Base-by-base conservation (phyloP, 2,113 vertebrate genomes). In the Pachyramphus minor region DNA sequence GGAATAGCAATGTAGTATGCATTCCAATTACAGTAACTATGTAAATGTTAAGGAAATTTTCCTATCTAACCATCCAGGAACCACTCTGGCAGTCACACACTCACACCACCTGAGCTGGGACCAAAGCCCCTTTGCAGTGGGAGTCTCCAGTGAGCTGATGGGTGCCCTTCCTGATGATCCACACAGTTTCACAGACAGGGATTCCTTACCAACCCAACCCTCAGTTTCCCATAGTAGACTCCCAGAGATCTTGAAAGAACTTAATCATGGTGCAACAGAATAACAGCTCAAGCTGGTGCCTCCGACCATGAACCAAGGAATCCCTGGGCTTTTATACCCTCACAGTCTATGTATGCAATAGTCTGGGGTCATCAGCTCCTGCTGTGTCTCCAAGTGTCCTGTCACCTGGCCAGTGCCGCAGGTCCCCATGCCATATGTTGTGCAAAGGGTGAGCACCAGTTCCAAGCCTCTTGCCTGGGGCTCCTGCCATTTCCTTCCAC, bases 171-270 rank as follows among this genome's bases (percentile, higher is more conserved):
- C 30, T 27, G 50, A 5, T 6, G 27, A 25, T 35, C 49, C 31
- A 1, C n/a, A 41, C 75, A 62, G 15, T 28, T 39, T 41, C 35
- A 25, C 50, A 58, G 37, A 37, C 35, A 27, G 31, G 17, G 21
- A 14, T 72, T 72, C 66, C 41, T 55, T 14, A 56, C 42, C 49
- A 0, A 1, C 42, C 11, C 1, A 0, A 22, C 35, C 58, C 41
- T 56, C 0, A 1, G 10, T 14, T 35, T 63, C 30, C 31, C 67
- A 33, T 2, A 55, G n/a, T 37, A 66, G 17, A 37, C 50, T 14
- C 59, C 66, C 59, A 44, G 42, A 24, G 9, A 42, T 19, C 31
- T 37, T 58, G 2, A 16, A 33, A 44, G 31, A 27, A 28, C 6
- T 44, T 23, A 15, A 11, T 16, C 11, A 2, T 22, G 35, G 22